A percentile compares a stretch with the other conserved stretches of the same genome.
phyloP scores from a whole-genome alignment of 2,888 invertebrate genomes.

The Rhopalosiphum nymphaeae region DNA sequence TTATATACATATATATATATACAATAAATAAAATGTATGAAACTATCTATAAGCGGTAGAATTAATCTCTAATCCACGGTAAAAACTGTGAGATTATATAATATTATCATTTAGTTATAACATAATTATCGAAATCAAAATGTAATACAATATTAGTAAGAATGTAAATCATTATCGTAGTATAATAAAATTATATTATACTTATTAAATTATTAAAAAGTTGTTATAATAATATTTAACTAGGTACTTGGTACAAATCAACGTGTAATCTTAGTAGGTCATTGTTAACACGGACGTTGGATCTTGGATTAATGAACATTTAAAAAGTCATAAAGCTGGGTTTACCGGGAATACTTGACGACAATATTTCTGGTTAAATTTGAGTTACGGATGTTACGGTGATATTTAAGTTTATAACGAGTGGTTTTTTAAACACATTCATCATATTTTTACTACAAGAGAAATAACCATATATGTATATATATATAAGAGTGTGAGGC shows the following conservation, averaged over 20 bases:
- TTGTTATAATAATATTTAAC: not conserved
- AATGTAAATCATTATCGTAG: not conserved
- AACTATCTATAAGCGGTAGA: not conserved
- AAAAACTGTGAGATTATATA: not conserved
- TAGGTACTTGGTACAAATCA: not conserved
- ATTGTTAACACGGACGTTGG: not conserved
- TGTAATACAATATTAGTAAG: not conserved
- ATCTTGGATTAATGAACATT: not conserved
- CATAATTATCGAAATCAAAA: not conserved
- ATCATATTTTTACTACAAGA: not conserved
- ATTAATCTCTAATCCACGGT: not conserved
- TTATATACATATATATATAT: not conserved
- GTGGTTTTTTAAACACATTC: not conserved
- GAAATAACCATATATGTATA: not conserved
- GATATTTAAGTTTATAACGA: not conserved
- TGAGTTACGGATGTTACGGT: not conserved
- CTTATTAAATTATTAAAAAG: not conserved
- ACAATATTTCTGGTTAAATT: not conserved
- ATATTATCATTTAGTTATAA: not conserved
- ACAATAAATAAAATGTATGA: not conserved
- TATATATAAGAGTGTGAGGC: not conserved
- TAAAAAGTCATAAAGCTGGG: not conserved
- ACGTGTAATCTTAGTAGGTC: not conserved
- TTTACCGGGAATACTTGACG: not conserved
- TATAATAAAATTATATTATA: not conserved